These are phyloP conservation scores for Hylaeus volcanicus DNA, from an alignment of 1,140 invertebrate genomes.

Conservation along the genomic window DNA sequence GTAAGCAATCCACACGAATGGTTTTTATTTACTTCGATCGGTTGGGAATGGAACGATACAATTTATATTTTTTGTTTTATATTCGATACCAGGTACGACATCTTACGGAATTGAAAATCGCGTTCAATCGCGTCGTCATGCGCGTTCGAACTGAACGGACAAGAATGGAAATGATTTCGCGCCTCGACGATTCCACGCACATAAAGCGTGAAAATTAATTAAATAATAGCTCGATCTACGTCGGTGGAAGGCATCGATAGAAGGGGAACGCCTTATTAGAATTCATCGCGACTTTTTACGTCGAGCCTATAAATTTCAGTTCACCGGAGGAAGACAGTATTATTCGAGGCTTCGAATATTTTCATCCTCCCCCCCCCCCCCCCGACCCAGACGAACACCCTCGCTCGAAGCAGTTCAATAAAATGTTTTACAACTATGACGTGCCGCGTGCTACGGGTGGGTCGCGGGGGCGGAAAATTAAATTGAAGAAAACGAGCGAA, in stretches of 20 bases:
- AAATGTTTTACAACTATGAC: conserved; percentile 52
- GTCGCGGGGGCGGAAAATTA: conserved; percentile 32
- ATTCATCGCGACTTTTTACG: conserved; percentile 39
- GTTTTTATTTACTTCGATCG: too few relatives aligned
- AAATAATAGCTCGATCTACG: not conserved
- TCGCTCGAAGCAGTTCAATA: conserved; percentile 29
- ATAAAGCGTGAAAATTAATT: conserved; percentile 11
- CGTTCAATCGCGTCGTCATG: too few relatives aligned
- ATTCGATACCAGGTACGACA: too few relatives aligned
- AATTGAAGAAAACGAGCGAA: conserved; percentile 33
- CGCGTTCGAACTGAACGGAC: too few relatives aligned
- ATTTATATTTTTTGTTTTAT: too few relatives aligned
- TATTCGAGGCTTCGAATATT: conserved; percentile 36
- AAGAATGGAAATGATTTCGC: not conserved
- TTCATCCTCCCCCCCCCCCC: not conserved
- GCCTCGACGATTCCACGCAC: not conserved
- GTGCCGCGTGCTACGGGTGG: conserved; percentile 1
- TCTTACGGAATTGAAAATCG: too few relatives aligned
- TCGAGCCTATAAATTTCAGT: conserved; percentile 6
- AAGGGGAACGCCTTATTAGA: not conserved
- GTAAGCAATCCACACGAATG: too few relatives aligned
- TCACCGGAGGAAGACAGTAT: conserved; percentile 9
- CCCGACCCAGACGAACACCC: not conserved
- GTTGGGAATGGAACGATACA: too few relatives aligned
- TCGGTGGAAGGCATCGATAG: not conserved